phyloP scores from a whole-genome alignment of 1,140 invertebrate species.

The Bemisia tabaci region DNA sequence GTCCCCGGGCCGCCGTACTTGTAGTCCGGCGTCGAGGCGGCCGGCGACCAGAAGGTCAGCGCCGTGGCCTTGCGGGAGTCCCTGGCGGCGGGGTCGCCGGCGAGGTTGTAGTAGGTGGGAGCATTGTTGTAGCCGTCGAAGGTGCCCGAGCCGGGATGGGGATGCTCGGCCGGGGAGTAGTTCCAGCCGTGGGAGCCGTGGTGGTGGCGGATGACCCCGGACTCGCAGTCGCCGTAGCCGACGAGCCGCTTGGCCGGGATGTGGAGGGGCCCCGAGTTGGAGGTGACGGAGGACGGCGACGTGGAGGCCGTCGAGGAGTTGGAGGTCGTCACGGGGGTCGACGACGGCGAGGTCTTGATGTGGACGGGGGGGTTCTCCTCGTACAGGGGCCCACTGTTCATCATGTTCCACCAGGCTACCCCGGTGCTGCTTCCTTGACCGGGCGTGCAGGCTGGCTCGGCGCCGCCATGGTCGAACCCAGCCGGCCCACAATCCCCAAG shows the following conservation, averaged over 20 bases:
- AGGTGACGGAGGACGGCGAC: conserved; percentile 49
- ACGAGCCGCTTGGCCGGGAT: conserved; percentile 63
- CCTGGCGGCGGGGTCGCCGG: conserved; percentile 40
- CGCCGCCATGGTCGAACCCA: conserved; percentile 55
- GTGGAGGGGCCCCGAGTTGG: conserved; percentile 54
- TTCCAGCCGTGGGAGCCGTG: conserved; percentile 46
- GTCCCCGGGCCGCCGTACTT: conserved; percentile 38
- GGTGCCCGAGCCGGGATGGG: conserved; percentile 37
- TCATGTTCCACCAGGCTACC: conserved; percentile 67
- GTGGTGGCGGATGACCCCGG: conserved; percentile 58
- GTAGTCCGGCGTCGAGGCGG: conserved; percentile 40
- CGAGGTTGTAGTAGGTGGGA: conserved; percentile 64
- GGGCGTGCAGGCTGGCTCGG: conserved; percentile 55
- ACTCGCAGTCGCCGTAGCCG: conserved; percentile 40
- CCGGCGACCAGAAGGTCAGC: conserved; percentile 56
- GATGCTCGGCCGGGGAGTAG: conserved; percentile 48
- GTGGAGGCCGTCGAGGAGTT: conserved; percentile 52
- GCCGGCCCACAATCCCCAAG: conserved; percentile 57
- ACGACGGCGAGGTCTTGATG: conserved; percentile 34
- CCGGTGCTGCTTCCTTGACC: conserved; percentile 55
- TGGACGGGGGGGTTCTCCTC: conserved; percentile 50
- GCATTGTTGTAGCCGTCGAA: conserved; percentile 55
- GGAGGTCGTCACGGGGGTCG: conserved; percentile 40
- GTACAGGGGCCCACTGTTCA: conserved; percentile 57
- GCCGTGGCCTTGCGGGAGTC: conserved; percentile 40